Conservation (phyloP, 2,797 vertebrate species). For the Enteromius argenteus region DNA sequence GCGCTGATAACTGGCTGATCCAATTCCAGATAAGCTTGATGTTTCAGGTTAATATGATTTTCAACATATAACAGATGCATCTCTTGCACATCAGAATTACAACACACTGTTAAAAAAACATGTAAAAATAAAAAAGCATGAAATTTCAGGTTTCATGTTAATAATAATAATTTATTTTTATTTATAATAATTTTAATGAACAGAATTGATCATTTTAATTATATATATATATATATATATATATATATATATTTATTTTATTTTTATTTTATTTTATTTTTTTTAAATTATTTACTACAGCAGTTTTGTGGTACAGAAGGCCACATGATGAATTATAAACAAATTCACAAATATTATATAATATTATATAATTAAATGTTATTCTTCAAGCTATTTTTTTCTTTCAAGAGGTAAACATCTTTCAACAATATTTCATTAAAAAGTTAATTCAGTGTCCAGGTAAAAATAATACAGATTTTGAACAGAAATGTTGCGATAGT, state of each 20-base stretch:
- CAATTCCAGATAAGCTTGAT: neutral
- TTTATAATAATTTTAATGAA: neutral
- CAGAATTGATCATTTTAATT: neutral
- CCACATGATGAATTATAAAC: neutral
- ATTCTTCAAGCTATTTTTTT: neutral
- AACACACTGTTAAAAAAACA: neutral
- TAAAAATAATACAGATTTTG: neutral
- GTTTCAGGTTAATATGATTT: neutral
- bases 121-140: neutral
- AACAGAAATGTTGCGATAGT: neutral
- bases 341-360: neutral
- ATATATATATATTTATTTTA: too few relatives aligned
- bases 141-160: neutral
- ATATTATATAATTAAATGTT: neutral
- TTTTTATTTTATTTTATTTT: too few relatives aligned
- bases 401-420: neutral
- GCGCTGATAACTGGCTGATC: constrained; percentile 1
- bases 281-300: too few relatives aligned
- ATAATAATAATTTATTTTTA: neutral
- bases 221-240: too few relatives aligned
- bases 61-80: neutral
- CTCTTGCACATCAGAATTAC: neutral
- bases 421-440: neutral
- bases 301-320: neutral
- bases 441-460: neutral